Conservation (phyloP, 2,797 vertebrate species). For the Zalophus californianus region DNA sequence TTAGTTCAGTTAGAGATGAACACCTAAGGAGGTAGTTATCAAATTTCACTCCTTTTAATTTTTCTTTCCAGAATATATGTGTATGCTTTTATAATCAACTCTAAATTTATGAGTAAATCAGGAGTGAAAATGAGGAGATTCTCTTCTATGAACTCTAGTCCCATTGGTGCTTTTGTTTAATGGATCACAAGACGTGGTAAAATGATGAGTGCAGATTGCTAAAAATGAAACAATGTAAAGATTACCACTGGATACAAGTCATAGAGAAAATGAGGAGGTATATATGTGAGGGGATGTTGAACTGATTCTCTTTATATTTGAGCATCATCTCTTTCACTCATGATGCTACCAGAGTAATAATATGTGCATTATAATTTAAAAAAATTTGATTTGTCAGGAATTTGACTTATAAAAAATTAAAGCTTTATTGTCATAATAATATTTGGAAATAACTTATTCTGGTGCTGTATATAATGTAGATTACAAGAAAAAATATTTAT, state of each 20-base stretch:
- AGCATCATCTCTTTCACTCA: slow-evolving; percentile 60
- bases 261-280: neutral
- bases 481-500: neutral
- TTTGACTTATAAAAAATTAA: neutral
- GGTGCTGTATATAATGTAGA: neutral
- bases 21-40: neutral
- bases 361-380: neutral
- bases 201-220: neutral
- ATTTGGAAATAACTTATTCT: neutral
- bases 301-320: slow-evolving; percentile 58
- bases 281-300: neutral
- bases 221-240: neutral
- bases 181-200: neutral
- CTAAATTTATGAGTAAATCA: neutral
- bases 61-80: neutral
- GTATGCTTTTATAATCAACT: neutral
- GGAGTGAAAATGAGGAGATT: neutral
- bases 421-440: neutral
- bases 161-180: neutral
- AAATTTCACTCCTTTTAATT: neutral
- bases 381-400: neutral
- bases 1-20: neutral
- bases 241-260: neutral
- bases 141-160: neutral
- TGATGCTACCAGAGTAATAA: slow-evolving; percentile 59